Conservation (phyloP, 1,140 invertebrate genomes). For the Episyrphus balteatus region DNA sequence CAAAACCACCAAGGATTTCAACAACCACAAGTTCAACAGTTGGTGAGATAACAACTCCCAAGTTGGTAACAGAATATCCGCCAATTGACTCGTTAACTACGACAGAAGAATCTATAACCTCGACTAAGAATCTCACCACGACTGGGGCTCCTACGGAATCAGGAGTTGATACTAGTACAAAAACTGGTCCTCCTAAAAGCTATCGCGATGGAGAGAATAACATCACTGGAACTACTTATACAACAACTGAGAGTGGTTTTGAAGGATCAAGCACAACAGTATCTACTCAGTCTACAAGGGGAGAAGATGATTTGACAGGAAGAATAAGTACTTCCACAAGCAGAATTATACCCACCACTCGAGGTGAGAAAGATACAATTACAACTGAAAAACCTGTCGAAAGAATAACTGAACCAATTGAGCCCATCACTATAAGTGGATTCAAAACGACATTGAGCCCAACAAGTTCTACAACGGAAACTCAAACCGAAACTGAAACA, state of each 20-base stretch:
- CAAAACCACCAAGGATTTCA: neutral
- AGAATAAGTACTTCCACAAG: too few relatives aligned
- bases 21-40: constrained; percentile 17
- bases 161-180: constrained; percentile 3
- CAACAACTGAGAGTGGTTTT: neutral
- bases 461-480: neutral
- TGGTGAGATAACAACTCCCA: constrained; percentile 1
- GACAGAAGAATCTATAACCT: constrained; percentile 1
- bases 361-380: too few relatives aligned
- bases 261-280: too few relatives aligned
- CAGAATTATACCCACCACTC: too few relatives aligned
- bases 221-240: constrained; percentile 22
- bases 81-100: neutral
- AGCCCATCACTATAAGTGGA: too few relatives aligned
- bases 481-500: neutral
- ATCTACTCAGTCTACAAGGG: too few relatives aligned
- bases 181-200: constrained; percentile 25
- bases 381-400: too few relatives aligned
- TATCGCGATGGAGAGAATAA: constrained; percentile 35
- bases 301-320: too few relatives aligned
- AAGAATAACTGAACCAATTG: too few relatives aligned
- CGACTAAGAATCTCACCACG: constrained; percentile 11
- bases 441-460: too few relatives aligned
- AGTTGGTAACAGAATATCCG: neutral
- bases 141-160: constrained; percentile 4